Evolutionary conservation across 2,888 invertebrate genomes (phyloP).

Genomic region (Choreutis nemorana): DNA sequence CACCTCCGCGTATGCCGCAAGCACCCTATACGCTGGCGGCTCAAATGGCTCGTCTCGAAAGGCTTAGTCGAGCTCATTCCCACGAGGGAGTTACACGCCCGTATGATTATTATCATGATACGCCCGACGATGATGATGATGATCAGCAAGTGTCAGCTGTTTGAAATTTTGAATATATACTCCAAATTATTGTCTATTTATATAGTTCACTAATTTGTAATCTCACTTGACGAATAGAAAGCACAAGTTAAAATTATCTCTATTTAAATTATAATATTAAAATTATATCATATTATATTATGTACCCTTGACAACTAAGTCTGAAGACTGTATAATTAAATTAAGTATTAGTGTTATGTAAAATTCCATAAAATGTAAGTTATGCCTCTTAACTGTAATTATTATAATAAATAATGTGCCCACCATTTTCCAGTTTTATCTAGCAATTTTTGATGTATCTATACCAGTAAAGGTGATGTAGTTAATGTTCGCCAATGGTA

Average conservation of each 20-base stretch:
- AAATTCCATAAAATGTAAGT: slow-evolving; percentile 46
- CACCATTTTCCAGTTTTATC: slow-evolving; percentile 64
- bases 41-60: slow-evolving; percentile 84
- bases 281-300: too few species aligned
- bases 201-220: slow-evolving; percentile 54
- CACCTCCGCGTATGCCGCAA: slow-evolving; percentile 72
- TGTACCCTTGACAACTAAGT: slow-evolving; percentile 58
- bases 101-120: slow-evolving; percentile 71
- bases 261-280: slow-evolving; percentile 38
- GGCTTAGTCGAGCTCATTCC: slow-evolving; percentile 83
- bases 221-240: slow-evolving; percentile 60
- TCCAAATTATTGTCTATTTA: slow-evolving; percentile 55
- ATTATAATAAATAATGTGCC: slow-evolving; percentile 51
- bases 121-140: slow-evolving; percentile 59
- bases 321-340: slow-evolving; percentile 65
- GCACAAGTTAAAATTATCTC: slow-evolving; percentile 54
- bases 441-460: slow-evolving; percentile 57
- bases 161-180: slow-evolving; percentile 44
- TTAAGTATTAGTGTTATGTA: slow-evolving; percentile 59
- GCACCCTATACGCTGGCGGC: slow-evolving; percentile 87
- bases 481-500: slow-evolving; percentile 42
- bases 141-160: slow-evolving; percentile 64
- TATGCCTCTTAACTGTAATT: slow-evolving; percentile 40
- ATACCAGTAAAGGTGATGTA: slow-evolving; percentile 31
- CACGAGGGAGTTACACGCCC: slow-evolving; percentile 85